phyloP scores from a whole-genome alignment of 2,797 vertebrate species.

The Sitta carolinensis region DNA sequence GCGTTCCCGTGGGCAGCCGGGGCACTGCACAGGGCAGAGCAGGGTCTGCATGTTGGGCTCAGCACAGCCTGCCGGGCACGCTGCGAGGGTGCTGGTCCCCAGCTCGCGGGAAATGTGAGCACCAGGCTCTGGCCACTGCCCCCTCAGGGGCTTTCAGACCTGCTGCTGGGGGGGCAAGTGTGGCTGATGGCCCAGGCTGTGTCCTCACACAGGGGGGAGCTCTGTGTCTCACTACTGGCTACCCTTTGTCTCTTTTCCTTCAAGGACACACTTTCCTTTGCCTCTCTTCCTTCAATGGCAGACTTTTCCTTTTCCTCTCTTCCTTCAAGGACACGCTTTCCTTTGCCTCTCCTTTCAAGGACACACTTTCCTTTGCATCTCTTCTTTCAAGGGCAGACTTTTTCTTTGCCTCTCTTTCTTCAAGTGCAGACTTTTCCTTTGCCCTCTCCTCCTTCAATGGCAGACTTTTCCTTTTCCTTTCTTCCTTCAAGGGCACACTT shows the following conservation, averaged over 20 bases:
- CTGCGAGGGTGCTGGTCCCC: accelerated
- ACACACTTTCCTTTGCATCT: neutral
- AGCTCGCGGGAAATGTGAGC: no score
- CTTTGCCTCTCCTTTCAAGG: neutral
- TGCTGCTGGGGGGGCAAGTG: neutral
- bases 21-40: neutral
- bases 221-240: accelerated
- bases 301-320: neutral
- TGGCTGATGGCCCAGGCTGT: neutral
- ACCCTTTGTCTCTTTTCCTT: neutral
- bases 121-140: neutral
- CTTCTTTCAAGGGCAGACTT: neutral
- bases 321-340: neutral
- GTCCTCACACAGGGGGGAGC: accelerated
- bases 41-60: neutral
- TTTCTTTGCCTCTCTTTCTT: neutral
- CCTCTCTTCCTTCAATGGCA: neutral
- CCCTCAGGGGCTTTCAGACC: neutral
- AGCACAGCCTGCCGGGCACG: accelerated
- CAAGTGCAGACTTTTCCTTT: neutral
- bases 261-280: neutral
- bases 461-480: neutral
- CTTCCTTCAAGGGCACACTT: neutral
- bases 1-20: neutral
- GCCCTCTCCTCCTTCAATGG: no score